These are phyloP conservation scores for Tylochromis polylepis DNA, from an alignment of 2,113 vertebrate genomes.

Conservation along the genomic window DNA sequence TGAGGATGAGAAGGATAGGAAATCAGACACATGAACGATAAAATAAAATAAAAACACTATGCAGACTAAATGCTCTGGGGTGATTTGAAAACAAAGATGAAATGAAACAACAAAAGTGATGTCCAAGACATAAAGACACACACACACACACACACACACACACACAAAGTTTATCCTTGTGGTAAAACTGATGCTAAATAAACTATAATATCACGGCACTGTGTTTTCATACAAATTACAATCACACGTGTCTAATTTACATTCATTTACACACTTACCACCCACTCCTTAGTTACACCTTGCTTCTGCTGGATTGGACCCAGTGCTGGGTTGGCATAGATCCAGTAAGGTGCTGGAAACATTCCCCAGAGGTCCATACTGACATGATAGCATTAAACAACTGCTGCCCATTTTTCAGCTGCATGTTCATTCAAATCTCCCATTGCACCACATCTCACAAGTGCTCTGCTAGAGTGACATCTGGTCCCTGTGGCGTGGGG, in stretches of 20 bases:
- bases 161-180: background rate
- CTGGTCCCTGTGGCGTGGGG: background rate
- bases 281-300: background rate
- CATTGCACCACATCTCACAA: background rate
- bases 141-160: background rate
- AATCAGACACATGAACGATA: background rate
- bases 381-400: background rate
- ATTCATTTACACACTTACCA: background rate
- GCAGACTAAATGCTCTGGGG: background rate
- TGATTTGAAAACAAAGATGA: background rate
- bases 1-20: background rate
- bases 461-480: fast-evolving
- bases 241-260: background rate
- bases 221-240: background rate
- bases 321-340: background rate
- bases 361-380: background rate
- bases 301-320: background rate
- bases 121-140: background rate
- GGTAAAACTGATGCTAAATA: background rate
- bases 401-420: background rate
- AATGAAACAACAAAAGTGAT: background rate
- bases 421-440: fast-evolving
- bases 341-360: background rate
- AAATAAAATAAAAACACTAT: background rate
- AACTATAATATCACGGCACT: fast-evolving